Evolutionary conservation across 92 coral and sea anemone genomes (phyloP).

Genomic region (Diadumene lineata): DNA sequence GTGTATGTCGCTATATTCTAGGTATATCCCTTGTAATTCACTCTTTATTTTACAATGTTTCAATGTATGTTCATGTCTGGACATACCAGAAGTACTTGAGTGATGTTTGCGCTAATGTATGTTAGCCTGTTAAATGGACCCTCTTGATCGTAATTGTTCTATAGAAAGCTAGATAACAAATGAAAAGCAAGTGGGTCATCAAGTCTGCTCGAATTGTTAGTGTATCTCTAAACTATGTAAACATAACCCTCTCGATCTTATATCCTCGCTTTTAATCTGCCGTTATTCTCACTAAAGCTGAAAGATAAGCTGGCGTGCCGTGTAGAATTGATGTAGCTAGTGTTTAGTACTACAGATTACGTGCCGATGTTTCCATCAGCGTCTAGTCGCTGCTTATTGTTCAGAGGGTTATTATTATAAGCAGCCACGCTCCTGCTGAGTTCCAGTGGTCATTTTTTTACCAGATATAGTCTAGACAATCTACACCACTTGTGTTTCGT

Average conservation of each 20-base stretch:
- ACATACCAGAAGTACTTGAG: background rate
- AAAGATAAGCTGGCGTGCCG: too few species aligned
- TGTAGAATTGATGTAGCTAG: too few species aligned
- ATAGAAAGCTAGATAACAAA: background rate
- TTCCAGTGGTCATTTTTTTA: background rate
- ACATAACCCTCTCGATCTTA: background rate
- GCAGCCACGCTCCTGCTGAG: background rate
- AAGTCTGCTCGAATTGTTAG: background rate
- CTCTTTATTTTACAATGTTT: background rate
- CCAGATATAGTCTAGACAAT: background rate
- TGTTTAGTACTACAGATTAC: background rate
- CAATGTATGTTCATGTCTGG: background rate
- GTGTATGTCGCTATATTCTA: background rate
- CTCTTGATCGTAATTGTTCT: background rate
- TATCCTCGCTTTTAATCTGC: background rate
- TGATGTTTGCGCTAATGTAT: background rate
- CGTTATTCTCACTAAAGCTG: background rate
- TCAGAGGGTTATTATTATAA: background rate
- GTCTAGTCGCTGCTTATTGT: background rate
- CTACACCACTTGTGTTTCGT: too few species aligned
- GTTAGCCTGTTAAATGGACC: background rate
- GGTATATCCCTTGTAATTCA: background rate
- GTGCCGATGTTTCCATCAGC: background rate
- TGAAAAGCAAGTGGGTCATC: background rate
- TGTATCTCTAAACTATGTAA: slow-evolving; percentile 1